Conservation (phyloP, 2,888 invertebrate genomes). For the Monochamus alternatus region DNA sequence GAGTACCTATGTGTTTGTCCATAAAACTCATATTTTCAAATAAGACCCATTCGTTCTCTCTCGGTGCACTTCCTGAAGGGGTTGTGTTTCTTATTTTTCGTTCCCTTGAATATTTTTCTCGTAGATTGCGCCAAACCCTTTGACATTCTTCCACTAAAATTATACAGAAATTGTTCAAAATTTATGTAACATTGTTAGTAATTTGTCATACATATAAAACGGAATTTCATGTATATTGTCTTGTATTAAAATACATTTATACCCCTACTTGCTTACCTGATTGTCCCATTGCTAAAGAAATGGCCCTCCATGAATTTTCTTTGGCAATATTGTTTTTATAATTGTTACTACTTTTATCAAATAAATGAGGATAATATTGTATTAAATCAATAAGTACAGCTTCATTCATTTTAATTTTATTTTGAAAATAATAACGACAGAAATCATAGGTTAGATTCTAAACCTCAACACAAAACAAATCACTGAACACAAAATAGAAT, state of each 20-base stretch:
- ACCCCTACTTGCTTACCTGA: not conserved
- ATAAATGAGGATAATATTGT: not conserved
- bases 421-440: no score
- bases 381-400: no score
- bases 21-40: not conserved
- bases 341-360: not conserved
- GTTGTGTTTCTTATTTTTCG: not conserved
- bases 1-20: not conserved
- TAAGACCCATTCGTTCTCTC: not conserved
- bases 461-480: no score
- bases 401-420: no score
- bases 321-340: not conserved
- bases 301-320: no score
- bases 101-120: not conserved
- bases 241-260: not conserved
- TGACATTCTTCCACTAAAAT: not conserved
- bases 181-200: no score
- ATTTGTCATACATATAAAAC: no score
- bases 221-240: no score
- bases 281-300: not conserved
- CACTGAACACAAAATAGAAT: no score
- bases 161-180: no score
- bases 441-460: no score
- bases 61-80: slow-evolving; percentile 1
- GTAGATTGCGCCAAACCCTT: not conserved